Evolutionary conservation across 2,797 vertebrate species (phyloP).

Genomic region (Toxotes lorentzi): DNA sequence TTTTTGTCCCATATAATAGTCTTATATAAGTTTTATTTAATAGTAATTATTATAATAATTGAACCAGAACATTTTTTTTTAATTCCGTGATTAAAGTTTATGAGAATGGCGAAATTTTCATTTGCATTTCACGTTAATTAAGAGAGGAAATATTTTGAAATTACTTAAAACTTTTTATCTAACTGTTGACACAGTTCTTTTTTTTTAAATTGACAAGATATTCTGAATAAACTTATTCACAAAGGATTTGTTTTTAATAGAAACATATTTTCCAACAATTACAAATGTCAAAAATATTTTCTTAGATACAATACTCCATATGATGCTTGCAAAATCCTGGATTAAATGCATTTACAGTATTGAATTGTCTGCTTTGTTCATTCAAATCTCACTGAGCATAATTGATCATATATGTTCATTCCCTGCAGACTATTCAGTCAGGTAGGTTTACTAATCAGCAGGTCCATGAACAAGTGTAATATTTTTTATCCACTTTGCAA

Average conservation of each 20-base stretch:
- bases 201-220: neutral
- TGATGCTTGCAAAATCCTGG: neutral
- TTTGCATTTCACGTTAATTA: neutral
- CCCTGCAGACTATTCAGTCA: neutral
- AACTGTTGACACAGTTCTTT: neutral
- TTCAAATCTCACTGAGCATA: neutral
- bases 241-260: neutral
- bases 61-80: neutral
- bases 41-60: neutral
- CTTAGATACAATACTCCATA: neutral
- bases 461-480: neutral
- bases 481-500: constrained; percentile 11
- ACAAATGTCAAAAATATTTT: neutral
- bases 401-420: neutral
- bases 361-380: neutral
- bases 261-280: neutral
- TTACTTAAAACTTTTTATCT: neutral
- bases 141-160: neutral
- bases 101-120: neutral
- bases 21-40: neutral
- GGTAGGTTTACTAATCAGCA: neutral
- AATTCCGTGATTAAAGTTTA: neutral
- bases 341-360: neutral
- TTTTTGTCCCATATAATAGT: no score
- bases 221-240: neutral